Evolutionary conservation across 1,140 invertebrate species (phyloP).

Genomic region (Polypedilum pembai): DNA sequence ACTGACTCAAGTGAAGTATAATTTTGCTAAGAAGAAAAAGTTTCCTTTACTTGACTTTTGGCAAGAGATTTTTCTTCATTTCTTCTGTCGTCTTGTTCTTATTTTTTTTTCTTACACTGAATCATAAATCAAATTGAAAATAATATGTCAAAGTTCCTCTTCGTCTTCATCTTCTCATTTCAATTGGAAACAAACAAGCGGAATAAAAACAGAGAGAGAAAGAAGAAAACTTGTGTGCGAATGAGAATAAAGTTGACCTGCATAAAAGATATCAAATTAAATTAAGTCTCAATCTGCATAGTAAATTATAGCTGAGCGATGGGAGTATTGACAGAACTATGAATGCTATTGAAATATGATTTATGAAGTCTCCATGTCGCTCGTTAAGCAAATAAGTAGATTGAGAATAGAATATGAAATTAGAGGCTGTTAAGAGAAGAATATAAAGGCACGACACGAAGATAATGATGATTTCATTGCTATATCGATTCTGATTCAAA

Average conservation of each 20-base stretch:
- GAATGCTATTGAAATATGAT: not conserved
- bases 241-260: not conserved
- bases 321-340: not conserved
- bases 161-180: not conserved
- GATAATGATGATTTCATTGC: not conserved
- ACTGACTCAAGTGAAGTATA: not conserved
- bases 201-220: not conserved
- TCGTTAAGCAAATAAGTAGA: not conserved
- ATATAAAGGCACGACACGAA: not conserved
- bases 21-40: not conserved
- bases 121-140: slow-evolving; percentile 25
- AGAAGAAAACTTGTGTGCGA: not conserved
- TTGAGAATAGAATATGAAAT: not conserved
- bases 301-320: not conserved
- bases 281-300: slow-evolving; percentile 10
- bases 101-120: not conserved
- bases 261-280: slow-evolving; percentile 19
- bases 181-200: not conserved
- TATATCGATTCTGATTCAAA: no score
- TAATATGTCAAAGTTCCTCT: slow-evolving; percentile 23
- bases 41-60: not conserved
- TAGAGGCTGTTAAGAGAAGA: not conserved
- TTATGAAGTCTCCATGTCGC: not conserved
- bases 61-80: not conserved
- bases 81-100: not conserved